Conservation (phyloP, 2,888 invertebrate genomes). For the Pegoplata infirma region DNA sequence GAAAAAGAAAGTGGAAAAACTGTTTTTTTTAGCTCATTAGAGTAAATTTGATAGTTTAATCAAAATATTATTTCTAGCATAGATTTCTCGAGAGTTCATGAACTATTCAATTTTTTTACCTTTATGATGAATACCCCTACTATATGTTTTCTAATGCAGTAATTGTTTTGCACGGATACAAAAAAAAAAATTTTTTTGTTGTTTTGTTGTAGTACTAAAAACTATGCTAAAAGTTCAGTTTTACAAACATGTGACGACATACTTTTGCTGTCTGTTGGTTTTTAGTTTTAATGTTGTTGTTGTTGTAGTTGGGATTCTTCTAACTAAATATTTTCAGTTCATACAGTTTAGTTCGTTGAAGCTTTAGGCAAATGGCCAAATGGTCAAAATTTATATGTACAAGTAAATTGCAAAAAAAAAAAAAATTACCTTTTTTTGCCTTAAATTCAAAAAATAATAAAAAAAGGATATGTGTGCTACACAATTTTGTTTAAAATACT, state of each 20-base stretch:
- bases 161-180: slow-evolving; percentile 14
- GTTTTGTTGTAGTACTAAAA: slow-evolving; percentile 32
- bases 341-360: slow-evolving; percentile 24
- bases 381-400: slow-evolving; percentile 32
- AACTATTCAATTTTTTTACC: too few relatives aligned
- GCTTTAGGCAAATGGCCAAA: slow-evolving; percentile 61
- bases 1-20: too few relatives aligned
- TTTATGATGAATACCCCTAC: slow-evolving; percentile 30
- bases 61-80: too few relatives aligned
- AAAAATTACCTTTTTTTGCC: background rate
- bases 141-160: slow-evolving; percentile 31
- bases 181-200: background rate
- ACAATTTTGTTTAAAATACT: too few relatives aligned
- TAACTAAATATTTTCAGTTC: slow-evolving; percentile 29
- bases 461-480: background rate
- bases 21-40: too few relatives aligned
- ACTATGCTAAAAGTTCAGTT: slow-evolving; percentile 62
- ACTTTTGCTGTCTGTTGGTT: slow-evolving; percentile 35
- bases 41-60: too few relatives aligned
- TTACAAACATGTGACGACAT: slow-evolving; percentile 52
- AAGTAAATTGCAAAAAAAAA: background rate
- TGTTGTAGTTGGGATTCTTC: slow-evolving; percentile 20
- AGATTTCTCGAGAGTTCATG: too few relatives aligned
- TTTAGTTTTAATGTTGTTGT: slow-evolving; percentile 19
- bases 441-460: background rate